Evolutionary conservation across 2,888 invertebrate genomes (phyloP).

Genomic region (Lymantria monacha): DNA sequence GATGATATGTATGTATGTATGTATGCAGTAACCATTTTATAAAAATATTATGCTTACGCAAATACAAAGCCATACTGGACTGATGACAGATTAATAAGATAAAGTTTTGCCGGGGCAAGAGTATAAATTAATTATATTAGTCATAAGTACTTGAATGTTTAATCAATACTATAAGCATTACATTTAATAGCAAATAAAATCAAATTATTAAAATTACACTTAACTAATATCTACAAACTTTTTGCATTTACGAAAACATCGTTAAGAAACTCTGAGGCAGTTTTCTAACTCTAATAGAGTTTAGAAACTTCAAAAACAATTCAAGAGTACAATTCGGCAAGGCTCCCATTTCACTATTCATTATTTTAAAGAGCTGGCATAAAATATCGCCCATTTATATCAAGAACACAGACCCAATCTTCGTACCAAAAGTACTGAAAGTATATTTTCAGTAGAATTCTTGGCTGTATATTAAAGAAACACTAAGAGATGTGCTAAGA

Average conservation of each 20-base stretch:
- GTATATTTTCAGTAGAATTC: constrained; percentile 50
- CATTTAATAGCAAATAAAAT: not conserved
- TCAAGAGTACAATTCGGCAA: constrained; percentile 13
- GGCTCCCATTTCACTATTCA: constrained; percentile 7
- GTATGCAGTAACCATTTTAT: no score
- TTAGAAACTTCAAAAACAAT: constrained; percentile 7
- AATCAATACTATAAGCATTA: no score
- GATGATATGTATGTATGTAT: no score
- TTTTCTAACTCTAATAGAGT: constrained; percentile 1
- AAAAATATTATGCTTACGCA: no score
- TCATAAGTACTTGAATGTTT: no score
- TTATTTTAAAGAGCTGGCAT: constrained; percentile 20
- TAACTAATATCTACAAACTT: constrained; percentile 2
- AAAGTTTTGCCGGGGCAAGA: no score
- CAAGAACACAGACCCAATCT: constrained; percentile 21
- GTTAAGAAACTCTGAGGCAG: not conserved
- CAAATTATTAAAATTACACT: constrained; percentile 1
- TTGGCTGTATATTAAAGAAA: constrained; percentile 60
- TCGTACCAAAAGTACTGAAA: constrained; percentile 27
- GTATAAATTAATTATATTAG: no score
- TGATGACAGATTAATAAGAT: no score
- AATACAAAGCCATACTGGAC: no score
- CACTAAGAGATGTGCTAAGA: constrained; percentile 59
- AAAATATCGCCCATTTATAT: constrained; percentile 25
- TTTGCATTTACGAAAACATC: not conserved